Percentiles rank a stretch among this genome's conserved stretches.
Conservation (phyloP, 1,140 invertebrate genomes). For the Cydia strobilella region DNA sequence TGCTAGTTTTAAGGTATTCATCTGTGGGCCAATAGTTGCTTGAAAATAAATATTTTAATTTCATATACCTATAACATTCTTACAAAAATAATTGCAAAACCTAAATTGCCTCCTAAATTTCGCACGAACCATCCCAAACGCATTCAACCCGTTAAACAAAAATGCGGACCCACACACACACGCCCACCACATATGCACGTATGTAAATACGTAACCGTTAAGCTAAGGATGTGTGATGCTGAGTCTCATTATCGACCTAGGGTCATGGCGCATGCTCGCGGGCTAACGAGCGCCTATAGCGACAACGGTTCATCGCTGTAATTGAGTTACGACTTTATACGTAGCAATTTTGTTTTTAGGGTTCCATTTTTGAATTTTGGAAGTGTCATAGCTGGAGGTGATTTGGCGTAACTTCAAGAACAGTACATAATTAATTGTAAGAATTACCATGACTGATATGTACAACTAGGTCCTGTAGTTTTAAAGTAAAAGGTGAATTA, state of each 20-base stretch:
- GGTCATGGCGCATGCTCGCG: slow-evolving; percentile 78
- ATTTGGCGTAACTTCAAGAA: too few species aligned
- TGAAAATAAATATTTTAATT: too few species aligned
- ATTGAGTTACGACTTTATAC: slow-evolving; percentile 80
- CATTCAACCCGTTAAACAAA: slow-evolving; percentile 31
- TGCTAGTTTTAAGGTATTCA: too few species aligned
- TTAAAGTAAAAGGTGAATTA: too few species aligned
- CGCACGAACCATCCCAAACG: not conserved
- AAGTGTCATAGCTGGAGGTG: not conserved
- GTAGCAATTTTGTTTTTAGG: slow-evolving; percentile 72
- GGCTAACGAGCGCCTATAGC: slow-evolving; percentile 76
- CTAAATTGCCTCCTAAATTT: not conserved
- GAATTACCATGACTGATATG: too few species aligned
- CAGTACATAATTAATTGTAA: too few species aligned
- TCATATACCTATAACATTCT: too few species aligned
- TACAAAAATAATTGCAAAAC: not conserved
- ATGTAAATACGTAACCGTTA: slow-evolving; percentile 78
- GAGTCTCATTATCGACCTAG: slow-evolving; percentile 77
- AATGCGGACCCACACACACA: slow-evolving; percentile 7
- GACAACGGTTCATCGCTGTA: slow-evolving; percentile 75
- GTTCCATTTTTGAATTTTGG: slow-evolving; percentile 22
- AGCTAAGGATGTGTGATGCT: slow-evolving; percentile 78
- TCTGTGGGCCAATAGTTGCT: too few species aligned
- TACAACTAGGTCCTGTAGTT: too few species aligned
- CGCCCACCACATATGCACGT: slow-evolving; percentile 68